Evolutionary conservation across 2,888 invertebrate species (phyloP), one percentile per base, ranked within the genome.

Genomic region (Yponomeuta evonymella): DNA sequence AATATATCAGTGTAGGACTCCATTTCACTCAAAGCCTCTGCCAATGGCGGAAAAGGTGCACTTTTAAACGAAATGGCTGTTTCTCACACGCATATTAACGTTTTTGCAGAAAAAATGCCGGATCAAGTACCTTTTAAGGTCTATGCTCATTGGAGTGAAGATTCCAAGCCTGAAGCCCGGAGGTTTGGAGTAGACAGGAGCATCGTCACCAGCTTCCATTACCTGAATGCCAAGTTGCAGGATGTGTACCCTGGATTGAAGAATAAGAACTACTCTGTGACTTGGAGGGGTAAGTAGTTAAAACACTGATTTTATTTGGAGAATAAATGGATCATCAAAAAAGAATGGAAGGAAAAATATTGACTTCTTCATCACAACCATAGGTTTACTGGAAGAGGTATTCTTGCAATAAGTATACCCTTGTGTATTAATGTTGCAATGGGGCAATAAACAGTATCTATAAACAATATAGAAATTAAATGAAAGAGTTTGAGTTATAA

Each of bases 261-360:
- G 72, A 83, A 84, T 0, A 90, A 86, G 75, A 77, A 75, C 0
- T 95, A 94, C 76, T 83, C 81, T 30, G 79, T 95, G 6, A 84
- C 85, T 70, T 96, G 95, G 95, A 94, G 92, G 93, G 96, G 95
- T 95, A 88, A 78, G 63, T 48, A 23, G 23, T 66, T 12, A 12
- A 6, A 51, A 51, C 51, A 51, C 51, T 51, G 2, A 5, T 23
- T 23, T 23, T 23, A 23, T 23, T 23, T 23, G 23, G 23, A 23
- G 5, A 5, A 36, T 5, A 36, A 36, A 36, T 1, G 5, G 36
- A 36, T 36, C 36, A 36, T 36, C 1, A 36, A 36, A 36, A 36
- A 4, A 36, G 1, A 23, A 23, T n/a, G 23, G 23, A 23, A 23
- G 1, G 23, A 23, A 23, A 23, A 23, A 23, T 23, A 23, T 23